phyloP scores from a whole-genome alignment of 2,888 invertebrate genomes.

The Drosophila acutilabella region DNA sequence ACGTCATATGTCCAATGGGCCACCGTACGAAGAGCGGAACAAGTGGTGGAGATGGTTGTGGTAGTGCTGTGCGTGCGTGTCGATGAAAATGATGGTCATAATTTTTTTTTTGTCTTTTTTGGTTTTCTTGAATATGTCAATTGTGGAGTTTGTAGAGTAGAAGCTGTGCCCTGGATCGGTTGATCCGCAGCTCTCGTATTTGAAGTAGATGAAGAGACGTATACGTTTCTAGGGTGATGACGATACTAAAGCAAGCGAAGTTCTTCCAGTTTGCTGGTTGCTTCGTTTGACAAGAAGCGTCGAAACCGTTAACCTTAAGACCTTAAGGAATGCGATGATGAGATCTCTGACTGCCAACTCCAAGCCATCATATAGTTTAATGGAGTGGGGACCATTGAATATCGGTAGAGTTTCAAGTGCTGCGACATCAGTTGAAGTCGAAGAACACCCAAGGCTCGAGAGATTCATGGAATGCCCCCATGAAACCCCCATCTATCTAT shows the following conservation, averaged over 20 bases:
- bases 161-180: constrained; percentile 34
- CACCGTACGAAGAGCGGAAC: constrained; percentile 45
- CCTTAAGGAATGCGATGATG: constrained; percentile 1
- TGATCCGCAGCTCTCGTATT: constrained; percentile 23
- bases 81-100: constrained; percentile 52
- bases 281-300: constrained; percentile 32
- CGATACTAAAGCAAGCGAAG: constrained; percentile 37
- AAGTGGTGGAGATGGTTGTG: constrained; percentile 34
- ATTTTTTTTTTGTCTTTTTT: constrained; percentile 9
- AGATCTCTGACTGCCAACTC: constrained; percentile 25
- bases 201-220: constrained; percentile 32
- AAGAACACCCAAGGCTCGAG: constrained; percentile 22
- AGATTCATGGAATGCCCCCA: constrained; percentile 16
- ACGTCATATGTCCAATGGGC: constrained; percentile 30
- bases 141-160: constrained; percentile 30
- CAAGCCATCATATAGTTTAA: constrained; percentile 4
- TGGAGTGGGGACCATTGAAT: constrained; percentile 15
- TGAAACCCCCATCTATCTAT: constrained; percentile 3
- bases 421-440: constrained; percentile 25
- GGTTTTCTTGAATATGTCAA: constrained; percentile 29
- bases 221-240: constrained; percentile 22
- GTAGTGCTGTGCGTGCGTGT: constrained; percentile 47
- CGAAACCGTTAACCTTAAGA: constrained; percentile 14
- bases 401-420: constrained; percentile 19
- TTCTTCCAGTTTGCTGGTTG: constrained; percentile 30